Base-by-base conservation (phyloP, 2,797 vertebrate species). In the Notolepis coatsorum region DNA sequence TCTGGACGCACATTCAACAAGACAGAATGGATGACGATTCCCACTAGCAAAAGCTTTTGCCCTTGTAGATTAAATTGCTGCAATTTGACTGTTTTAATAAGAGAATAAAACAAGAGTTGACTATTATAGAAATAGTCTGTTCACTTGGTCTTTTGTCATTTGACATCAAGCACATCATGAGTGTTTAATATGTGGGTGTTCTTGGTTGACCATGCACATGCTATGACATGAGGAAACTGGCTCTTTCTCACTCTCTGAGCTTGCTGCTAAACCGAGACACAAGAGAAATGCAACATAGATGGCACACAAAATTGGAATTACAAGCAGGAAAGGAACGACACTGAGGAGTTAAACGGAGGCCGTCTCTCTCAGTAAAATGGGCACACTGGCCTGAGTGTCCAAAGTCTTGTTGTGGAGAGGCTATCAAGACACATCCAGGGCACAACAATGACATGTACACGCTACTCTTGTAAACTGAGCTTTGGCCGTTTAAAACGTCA, bases 221-320 rank as follows among this genome's bases (percentile, higher is more conserved):
- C 91, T 54, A 71, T 33, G 71, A 76, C 18, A 43, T 46, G 45
- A 37, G 18, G 56, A 58, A 38, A 30, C n/a, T 50, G 45, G 79
- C 75, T 81, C 38, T 10, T 88, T 84, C 81, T 79, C 83, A 86
- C 87, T 90, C 88, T 89, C 88, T 84, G 88, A 91, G 89, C 85
- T 39, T 51, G 41, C 52, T 61, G 67, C 64, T 13, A 51, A 25
- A 28, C 60, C 20, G 17, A 60, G n/a, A 59, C 21, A 23, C 12
- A 10, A 50, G 18, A 20, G 18, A 39, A 60, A 62, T 0, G 4
- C 2, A 53, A 45, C 23, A 2, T 6, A 25, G 45, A 1, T n/a
- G 38, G 39, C 43, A 47, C 9, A 15, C 13, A 62, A 58, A 61
- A 47, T 43, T 35, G 58, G 48, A 38, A 61, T n/a, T 18, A 42